These are phyloP conservation scores for Parus major DNA, from an alignment of 2,113 vertebrate genomes.

Conservation along the genomic window DNA sequence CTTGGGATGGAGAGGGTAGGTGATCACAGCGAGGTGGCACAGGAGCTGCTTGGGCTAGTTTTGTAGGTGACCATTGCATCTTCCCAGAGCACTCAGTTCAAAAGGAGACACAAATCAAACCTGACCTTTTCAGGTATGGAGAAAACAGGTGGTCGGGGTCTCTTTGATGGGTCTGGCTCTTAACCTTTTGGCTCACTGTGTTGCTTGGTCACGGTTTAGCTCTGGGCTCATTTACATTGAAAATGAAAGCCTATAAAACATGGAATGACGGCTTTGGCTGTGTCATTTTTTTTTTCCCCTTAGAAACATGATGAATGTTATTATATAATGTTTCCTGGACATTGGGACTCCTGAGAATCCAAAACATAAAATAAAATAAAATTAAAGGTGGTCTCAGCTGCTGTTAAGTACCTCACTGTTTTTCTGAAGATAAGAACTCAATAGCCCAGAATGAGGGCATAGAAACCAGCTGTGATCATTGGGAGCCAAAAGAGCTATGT, in stretches of 20 bases:
- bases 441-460: background rate
- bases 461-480: conserved; percentile 22
- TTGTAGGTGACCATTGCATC: background rate
- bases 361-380: background rate
- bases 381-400: background rate
- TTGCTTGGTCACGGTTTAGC: background rate
- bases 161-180: background rate
- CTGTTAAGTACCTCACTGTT: conserved; percentile 22
- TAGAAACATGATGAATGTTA: background rate
- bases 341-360: background rate
- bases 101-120: background rate
- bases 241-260: background rate
- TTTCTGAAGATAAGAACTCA: conserved; percentile 38
- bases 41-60: background rate
- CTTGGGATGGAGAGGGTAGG: fast-evolving
- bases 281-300: background rate
- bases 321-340: background rate
- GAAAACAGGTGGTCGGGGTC: background rate
- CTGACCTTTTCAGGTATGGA: background rate
- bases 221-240: background rate
- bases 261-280: background rate
- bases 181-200: background rate
- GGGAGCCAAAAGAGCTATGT: conserved; percentile 7
- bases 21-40: background rate
- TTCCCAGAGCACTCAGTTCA: background rate